These are phyloP conservation scores for Endotricha flammealis DNA, from an alignment of 2,888 invertebrate genomes.

Conservation along the genomic window DNA sequence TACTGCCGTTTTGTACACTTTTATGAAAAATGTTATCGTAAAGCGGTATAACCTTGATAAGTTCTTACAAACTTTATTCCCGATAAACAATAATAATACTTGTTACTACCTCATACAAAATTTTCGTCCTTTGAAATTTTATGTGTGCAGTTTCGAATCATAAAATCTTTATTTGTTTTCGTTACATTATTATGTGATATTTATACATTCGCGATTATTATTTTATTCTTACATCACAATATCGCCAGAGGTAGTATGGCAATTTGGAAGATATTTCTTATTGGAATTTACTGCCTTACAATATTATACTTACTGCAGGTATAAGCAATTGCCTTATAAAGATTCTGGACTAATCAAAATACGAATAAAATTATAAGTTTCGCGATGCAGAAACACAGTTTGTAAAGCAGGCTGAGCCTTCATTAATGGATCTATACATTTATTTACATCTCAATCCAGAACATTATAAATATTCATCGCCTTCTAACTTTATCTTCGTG, in stretches of 20 bases:
- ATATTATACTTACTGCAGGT: too few relatives aligned
- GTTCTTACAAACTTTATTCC: background rate
- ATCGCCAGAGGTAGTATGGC: background rate
- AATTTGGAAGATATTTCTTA: background rate
- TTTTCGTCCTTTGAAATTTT: background rate
- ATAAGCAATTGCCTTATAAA: background rate
- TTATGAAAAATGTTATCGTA: conserved; percentile 7
- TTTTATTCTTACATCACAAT: background rate
- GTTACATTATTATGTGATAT: background rate
- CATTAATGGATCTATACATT: conserved; percentile 53
- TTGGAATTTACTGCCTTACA: background rate
- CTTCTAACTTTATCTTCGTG: conserved; percentile 42
- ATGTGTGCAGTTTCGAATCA: background rate
- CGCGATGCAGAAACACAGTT: conserved; percentile 18
- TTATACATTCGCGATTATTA: background rate
- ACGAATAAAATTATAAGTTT: conserved; percentile 24
- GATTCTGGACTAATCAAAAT: conserved; percentile 19
- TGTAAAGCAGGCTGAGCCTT: conserved; percentile 27
- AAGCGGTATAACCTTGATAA: background rate
- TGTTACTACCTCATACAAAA: background rate
- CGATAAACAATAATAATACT: conserved; percentile 1
- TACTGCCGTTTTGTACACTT: conserved; percentile 16
- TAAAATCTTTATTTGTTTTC: background rate
- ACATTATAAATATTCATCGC: conserved; percentile 57
- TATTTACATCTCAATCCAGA: conserved; percentile 59